phyloP scores from a whole-genome alignment of 2,888 invertebrate genomes.

The Hirtodrosophila histrioides region DNA sequence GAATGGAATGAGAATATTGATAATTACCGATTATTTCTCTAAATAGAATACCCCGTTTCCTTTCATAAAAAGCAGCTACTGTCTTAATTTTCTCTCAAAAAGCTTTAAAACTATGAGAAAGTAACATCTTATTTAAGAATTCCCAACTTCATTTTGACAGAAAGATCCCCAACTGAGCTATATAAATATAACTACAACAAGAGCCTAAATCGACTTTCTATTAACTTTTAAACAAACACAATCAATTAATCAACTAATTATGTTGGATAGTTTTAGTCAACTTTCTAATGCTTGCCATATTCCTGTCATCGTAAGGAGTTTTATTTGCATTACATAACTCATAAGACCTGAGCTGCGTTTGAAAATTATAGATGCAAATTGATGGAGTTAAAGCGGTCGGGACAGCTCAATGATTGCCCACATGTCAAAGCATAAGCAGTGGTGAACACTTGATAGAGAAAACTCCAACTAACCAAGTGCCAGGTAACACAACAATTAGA shows the following conservation, averaged over 20 bases:
- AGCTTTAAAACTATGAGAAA: too few species aligned
- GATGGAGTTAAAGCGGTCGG: constrained; percentile 37
- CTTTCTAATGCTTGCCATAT: constrained; percentile 1
- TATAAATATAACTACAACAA: too few species aligned
- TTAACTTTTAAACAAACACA: too few species aligned
- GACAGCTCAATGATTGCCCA: constrained; percentile 58
- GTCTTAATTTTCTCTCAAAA: too few species aligned
- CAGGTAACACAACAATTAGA: constrained; percentile 62
- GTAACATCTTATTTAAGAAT: too few species aligned
- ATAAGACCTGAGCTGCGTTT: constrained; percentile 38
- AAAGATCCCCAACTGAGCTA: too few species aligned
- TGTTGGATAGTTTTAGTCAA: constrained; percentile 1
- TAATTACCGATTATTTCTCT: too few species aligned
- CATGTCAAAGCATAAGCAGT: constrained; percentile 49
- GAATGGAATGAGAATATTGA: too few species aligned
- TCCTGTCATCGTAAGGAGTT: constrained; percentile 30
- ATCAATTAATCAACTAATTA: background rate
- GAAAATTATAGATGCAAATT: constrained; percentile 67
- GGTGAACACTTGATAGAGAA: constrained; percentile 40
- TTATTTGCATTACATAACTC: constrained; percentile 6
- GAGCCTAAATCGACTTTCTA: too few species aligned
- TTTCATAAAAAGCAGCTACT: too few species aligned
- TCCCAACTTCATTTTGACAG: too few species aligned
- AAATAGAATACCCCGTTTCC: too few species aligned
- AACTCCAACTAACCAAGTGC: constrained; percentile 29